Conservation (phyloP, 1,140 invertebrate species). For the Araneus ventricosus region DNA sequence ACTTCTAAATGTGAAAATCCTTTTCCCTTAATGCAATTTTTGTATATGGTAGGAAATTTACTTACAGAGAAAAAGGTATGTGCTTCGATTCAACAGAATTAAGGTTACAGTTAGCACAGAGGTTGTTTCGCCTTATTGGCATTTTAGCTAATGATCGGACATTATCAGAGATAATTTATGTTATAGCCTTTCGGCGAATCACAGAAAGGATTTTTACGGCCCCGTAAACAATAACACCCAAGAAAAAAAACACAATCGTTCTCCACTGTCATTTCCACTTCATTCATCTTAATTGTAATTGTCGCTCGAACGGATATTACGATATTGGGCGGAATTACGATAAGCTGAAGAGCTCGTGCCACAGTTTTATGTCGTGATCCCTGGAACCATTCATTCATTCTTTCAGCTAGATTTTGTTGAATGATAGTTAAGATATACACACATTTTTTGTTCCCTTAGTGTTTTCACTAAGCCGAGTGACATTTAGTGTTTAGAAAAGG, state of each 20-base stretch:
- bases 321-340: slow-evolving; percentile 21
- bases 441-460: background rate
- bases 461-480: background rate
- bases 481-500: background rate
- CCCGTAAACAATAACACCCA: background rate
- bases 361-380: background rate
- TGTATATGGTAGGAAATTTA: too few species aligned
- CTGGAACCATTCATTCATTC: background rate
- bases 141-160: background rate
- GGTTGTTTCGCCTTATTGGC: background rate
- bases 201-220: background rate
- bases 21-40: too few species aligned
- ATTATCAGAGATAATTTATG: slow-evolving; percentile 26
- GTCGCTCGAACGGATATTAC: slow-evolving; percentile 15
- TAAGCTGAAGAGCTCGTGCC: background rate
- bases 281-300: slow-evolving; percentile 30
- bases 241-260: background rate
- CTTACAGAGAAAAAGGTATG: too few species aligned
- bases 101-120: background rate
- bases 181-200: background rate
- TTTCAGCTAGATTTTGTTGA: background rate
- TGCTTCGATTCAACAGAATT: too few species aligned
- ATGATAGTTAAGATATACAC: background rate
- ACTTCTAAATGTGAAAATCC: too few species aligned
- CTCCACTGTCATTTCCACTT: slow-evolving; percentile 1